A percentile compares a stretch with the other conserved stretches of the same genome.
phyloP scores from a whole-genome alignment of 2,797 vertebrate genomes.

The Diceros bicornis region DNA sequence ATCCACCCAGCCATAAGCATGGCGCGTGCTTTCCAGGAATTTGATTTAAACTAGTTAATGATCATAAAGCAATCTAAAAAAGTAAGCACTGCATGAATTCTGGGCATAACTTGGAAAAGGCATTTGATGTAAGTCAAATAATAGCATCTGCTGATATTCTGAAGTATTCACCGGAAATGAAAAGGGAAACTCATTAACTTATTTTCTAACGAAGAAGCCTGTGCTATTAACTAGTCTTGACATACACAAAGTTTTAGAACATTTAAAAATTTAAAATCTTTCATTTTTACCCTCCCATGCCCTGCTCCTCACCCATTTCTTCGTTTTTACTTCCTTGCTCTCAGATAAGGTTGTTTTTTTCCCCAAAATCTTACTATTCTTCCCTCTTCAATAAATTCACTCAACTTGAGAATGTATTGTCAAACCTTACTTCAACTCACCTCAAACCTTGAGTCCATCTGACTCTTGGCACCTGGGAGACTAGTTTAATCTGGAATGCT shows the following conservation, averaged over 20 bases:
- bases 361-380: neutral
- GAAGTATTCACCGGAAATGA: neutral
- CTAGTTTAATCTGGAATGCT: neutral
- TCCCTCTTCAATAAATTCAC: neutral
- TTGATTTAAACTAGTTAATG: constrained; percentile 33
- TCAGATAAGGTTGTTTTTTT: neutral
- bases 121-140: constrained; percentile 5
- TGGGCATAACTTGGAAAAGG: constrained; percentile 25
- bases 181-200: constrained; percentile 1
- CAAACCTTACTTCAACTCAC: constrained; percentile 7
- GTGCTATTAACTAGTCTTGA: neutral
- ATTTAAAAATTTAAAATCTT: neutral
- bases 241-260: neutral
- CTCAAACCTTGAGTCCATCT: neutral
- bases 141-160: neutral
- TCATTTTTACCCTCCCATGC: neutral
- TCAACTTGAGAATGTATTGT: neutral
- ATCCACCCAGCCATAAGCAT: neutral
- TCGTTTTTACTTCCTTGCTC: constrained; percentile 2
- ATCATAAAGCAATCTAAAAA: constrained; percentile 56
- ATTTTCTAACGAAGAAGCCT: constrained; percentile 41
- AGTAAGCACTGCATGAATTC: neutral
- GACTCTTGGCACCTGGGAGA: neutral
- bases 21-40: neutral
- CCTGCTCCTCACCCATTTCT: neutral